Conservation (phyloP, 2,797 vertebrate genomes). For the Epinephelus coioides region DNA sequence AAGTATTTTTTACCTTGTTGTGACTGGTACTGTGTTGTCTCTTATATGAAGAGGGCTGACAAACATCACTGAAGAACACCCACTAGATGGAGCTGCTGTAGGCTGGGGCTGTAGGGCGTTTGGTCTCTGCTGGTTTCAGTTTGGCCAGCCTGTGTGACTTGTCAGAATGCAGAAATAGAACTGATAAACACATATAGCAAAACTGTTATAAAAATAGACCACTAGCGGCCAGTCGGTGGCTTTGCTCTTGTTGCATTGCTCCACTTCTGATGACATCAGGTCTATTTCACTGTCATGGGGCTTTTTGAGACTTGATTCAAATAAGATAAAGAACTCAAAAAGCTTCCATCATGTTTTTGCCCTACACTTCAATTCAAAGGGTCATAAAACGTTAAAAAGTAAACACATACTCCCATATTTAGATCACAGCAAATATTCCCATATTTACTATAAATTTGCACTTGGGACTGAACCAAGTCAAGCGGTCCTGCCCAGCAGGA, state of each 20-base stretch:
- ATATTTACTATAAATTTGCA: conserved; percentile 55
- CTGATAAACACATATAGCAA: conserved; percentile 67
- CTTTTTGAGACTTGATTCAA: conserved; percentile 39
- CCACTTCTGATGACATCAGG: conserved; percentile 40
- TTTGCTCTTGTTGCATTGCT: conserved; percentile 49
- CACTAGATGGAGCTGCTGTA: conserved; percentile 64
- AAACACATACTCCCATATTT: conserved; percentile 19
- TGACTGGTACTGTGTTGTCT: neutral
- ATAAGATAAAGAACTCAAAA: conserved; percentile 19
- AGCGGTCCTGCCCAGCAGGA: conserved; percentile 44
- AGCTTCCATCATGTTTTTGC: neutral
- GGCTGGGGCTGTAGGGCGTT: neutral
- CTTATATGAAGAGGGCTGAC: neutral
- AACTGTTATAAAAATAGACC: conserved; percentile 59
- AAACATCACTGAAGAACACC: neutral
- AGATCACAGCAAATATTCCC: conserved; percentile 21
- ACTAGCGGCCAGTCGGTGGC: conserved; percentile 36
- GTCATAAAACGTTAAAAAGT: neutral
- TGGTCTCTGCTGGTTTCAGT: conserved; percentile 33
- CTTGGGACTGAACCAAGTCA: conserved; percentile 14
- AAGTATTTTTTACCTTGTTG: neutral
- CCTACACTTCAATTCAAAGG: conserved; percentile 1
- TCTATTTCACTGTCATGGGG: neutral
- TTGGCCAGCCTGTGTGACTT: conserved; percentile 33
- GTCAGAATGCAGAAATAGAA: conserved; percentile 72